Evolutionary conservation across 2,888 invertebrate species (phyloP).

Genomic region (Oscheius onirici): DNA sequence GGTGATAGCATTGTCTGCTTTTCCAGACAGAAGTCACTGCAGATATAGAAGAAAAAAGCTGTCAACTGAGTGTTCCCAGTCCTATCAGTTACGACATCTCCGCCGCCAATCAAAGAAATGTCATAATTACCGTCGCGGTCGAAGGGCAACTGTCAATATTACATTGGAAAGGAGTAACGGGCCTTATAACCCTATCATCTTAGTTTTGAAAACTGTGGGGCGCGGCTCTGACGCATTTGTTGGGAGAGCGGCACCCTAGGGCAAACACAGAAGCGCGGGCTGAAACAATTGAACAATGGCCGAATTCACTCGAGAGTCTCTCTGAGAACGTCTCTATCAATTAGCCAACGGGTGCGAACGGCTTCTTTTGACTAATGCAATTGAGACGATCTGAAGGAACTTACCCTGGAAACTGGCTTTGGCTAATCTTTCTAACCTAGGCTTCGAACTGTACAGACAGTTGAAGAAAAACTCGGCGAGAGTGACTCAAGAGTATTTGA

Average conservation of each 20-base stretch:
- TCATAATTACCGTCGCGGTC: not conserved
- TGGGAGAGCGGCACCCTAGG: conserved; percentile 1
- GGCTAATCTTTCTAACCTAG: conserved; percentile 2
- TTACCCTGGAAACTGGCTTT: conserved; percentile 7
- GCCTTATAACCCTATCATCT: too few relatives aligned
- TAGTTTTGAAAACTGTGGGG: too few relatives aligned
- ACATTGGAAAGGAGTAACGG: too few relatives aligned
- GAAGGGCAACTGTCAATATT: too few relatives aligned
- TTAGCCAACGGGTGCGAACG: conserved; percentile 18
- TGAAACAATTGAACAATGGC: conserved; percentile 17
- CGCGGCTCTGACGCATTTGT: too few relatives aligned
- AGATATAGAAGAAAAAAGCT: conserved; percentile 1
- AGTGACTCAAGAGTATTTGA: conserved; percentile 30
- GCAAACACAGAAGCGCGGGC: conserved; percentile 1
- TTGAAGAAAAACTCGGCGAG: not conserved
- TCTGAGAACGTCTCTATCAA: conserved; percentile 16
- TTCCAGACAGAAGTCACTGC: not conserved
- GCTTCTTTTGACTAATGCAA: conserved; percentile 25
- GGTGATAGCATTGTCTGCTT: conserved; percentile 10
- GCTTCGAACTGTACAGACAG: not conserved
- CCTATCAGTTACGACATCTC: not conserved
- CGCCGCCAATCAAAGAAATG: not conserved
- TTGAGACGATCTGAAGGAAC: conserved; percentile 9
- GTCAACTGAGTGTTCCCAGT: too few relatives aligned
- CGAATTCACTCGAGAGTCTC: not conserved